Evolutionary conservation across 2,113 vertebrate species (phyloP), one percentile per base, ranked within the genome.

Genomic region (Phrynosoma blainvillii): DNA sequence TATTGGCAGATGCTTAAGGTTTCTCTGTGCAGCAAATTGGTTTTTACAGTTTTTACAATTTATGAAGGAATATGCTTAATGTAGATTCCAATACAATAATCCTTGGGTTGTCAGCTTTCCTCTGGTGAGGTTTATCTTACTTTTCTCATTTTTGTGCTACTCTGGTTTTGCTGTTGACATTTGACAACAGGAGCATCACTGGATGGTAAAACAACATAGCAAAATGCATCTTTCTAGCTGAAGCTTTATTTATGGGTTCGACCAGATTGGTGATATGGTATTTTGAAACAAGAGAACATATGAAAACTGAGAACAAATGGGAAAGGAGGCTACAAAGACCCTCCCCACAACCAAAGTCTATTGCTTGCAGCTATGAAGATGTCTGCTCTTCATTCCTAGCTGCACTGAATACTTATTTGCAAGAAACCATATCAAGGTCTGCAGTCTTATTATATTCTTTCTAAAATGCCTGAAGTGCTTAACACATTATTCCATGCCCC

Each of bases 21-120:
- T 91, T 93, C 47, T 93, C 32, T 23, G 82, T 65, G 82, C 88
- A 89, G 78, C 90, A 78, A 86, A 88, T 83, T 87, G 3, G 92
- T 95, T 95, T 84, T 90, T 16, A n/a, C 70, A 81, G 27, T 36
- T 25, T 36, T 32, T 52, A 16, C 56, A 87, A 82, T 20, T 36
- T 23, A n/a, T 12, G 25, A 56, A 87, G 36, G 56, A 30, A n/a
- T 18, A 6, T 9, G 9, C 7, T 77, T 30, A 36, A 52, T 75
- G 59, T 40, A 16, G 23, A 21, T 52, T 68, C 27, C n/a, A 36
- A 47, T 21, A 23, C 25, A n/a, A n/a, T 52, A 52, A 76, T 30
- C 18, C 18, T 16, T 8, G 14, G 74, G 14, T 16, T 54, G 10
- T 36, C 59, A 42, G 30, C 18, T 75, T 75, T 54, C 83, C 42